Evolutionary conservation across 2,797 vertebrate species (phyloP), one percentile per base, ranked within the genome.

Genomic region (Spinibarbus caldwelli): DNA sequence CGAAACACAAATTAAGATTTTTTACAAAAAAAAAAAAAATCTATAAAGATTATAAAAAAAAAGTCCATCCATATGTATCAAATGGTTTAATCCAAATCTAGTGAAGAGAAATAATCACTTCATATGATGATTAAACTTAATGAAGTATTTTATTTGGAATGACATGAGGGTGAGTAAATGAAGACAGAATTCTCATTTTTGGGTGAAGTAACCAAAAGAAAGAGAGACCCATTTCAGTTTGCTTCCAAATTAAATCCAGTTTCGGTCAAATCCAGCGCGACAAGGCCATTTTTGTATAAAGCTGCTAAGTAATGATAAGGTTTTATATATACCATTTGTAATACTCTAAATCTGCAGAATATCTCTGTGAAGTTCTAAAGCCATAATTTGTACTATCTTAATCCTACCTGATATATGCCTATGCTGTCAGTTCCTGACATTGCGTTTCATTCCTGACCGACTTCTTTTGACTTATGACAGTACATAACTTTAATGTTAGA

Each of bases 331-430:
- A 41, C 10, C 2, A 12, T 23, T 66, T 68, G 23, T 52, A 68
- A 68, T 68, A 15, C 11, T 36, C 17, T n/a, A 49, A 36, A 66
- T 68, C 78, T 52, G 12, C 23, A 47, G 34, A 68, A 66, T 80
- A 80, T 80, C 26, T 45, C 29, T 80, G 43, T 64, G 26, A 45
- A 64, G 38, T 31, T 64, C 26, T 45, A 45, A 31, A 45, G 10
- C 5, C 2, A 6, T 64, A 78, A 64, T 78, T 78, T 80, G n/a
- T 26, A 59, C n/a, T n/a, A 31, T 49, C 38, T 38, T 80, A 80
- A 68, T 68, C 64, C 64, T 49, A 19, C 12, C 29, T 36, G 78
- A 80, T 41, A 57, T 6, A 64, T 26, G 59, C 26, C 57, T 52
- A 29, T 66, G 14, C 57, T 64, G 23, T 80, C 29, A 52, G 12